Percentiles rank a stretch among this genome's conserved stretches.
phyloP scores from a whole-genome alignment of 1,140 invertebrate genomes.

The Steinernema feltiae region DNA sequence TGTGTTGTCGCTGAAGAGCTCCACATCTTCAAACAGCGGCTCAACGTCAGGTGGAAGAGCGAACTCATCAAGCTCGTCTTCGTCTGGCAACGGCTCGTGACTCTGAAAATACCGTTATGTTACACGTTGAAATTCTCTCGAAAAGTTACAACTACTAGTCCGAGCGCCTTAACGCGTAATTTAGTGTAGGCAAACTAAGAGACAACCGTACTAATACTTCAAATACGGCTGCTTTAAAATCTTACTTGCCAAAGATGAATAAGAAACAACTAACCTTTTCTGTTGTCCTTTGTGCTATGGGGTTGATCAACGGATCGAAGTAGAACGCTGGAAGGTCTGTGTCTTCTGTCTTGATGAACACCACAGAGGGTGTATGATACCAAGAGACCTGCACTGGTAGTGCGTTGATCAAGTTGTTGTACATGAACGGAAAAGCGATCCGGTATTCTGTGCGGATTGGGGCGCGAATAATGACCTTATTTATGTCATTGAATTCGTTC shows the following conservation, averaged over 20 bases:
- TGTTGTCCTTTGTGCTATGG: slow-evolving; percentile 88
- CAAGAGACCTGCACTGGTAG: slow-evolving; percentile 56
- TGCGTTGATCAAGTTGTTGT: slow-evolving; percentile 71
- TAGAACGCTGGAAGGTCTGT: slow-evolving; percentile 99
- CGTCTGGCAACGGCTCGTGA: slow-evolving; percentile 69
- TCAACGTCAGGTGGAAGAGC: slow-evolving; percentile 79
- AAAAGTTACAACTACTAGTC: neutral
- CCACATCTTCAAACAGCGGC: slow-evolving; percentile 86
- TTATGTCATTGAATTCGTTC: slow-evolving; percentile 99
- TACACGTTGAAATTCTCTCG: slow-evolving; percentile 18
- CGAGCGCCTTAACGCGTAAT: neutral
- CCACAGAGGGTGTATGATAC: slow-evolving; percentile 96
- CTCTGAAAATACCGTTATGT: slow-evolving; percentile 52
- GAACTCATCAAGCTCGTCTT: slow-evolving; percentile 85
- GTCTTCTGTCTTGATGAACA: slow-evolving; percentile 99
- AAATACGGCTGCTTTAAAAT: too few relatives aligned
- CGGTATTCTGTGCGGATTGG: slow-evolving; percentile 96
- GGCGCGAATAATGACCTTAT: slow-evolving; percentile 98
- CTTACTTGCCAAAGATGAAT: neutral
- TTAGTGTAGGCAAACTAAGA: neutral
- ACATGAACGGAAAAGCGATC: slow-evolving; percentile 97
- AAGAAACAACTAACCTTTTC: slow-evolving; percentile 64
- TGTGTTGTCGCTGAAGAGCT: slow-evolving; percentile 94
- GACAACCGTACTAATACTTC: too few relatives aligned
- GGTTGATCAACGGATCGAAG: slow-evolving; percentile 98